These are phyloP conservation scores for Chironomus striatipennis DNA, from an alignment of 1,140 invertebrate species.

Conservation along the genomic window DNA sequence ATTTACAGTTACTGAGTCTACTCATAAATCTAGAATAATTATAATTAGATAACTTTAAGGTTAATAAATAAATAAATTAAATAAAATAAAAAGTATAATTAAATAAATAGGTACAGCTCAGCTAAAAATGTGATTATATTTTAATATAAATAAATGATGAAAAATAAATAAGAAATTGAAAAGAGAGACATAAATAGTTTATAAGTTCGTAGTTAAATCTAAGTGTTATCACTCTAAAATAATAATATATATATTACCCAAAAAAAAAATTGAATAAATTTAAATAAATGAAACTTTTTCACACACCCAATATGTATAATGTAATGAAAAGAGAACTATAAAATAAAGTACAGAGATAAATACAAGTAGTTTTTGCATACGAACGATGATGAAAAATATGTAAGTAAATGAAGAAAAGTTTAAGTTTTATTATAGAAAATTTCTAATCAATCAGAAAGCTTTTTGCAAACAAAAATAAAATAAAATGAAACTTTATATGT, in stretches of 20 bases:
- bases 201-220: constrained; percentile 19
- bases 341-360: too few species aligned
- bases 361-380: constrained; percentile 4
- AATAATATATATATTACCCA: neutral
- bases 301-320: too few species aligned
- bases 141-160: constrained; percentile 15
- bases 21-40: too few species aligned
- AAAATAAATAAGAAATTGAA: neutral
- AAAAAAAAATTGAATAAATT: neutral
- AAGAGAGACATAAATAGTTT: neutral
- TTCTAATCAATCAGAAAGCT: too few species aligned
- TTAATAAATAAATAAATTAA: neutral
- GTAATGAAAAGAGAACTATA: neutral
- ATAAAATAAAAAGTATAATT: neutral
- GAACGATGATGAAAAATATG: neutral
- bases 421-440: too few species aligned
- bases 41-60: neutral
- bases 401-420: too few species aligned
- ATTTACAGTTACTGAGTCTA: too few species aligned
- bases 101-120: constrained; percentile 24
- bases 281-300: constrained; percentile 11
- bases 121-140: constrained; percentile 24
- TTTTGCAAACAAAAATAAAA: neutral
- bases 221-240: neutral
- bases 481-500: neutral